Conservation (phyloP, 2,888 invertebrate genomes). For the Pristionchus exspectatus region DNA sequence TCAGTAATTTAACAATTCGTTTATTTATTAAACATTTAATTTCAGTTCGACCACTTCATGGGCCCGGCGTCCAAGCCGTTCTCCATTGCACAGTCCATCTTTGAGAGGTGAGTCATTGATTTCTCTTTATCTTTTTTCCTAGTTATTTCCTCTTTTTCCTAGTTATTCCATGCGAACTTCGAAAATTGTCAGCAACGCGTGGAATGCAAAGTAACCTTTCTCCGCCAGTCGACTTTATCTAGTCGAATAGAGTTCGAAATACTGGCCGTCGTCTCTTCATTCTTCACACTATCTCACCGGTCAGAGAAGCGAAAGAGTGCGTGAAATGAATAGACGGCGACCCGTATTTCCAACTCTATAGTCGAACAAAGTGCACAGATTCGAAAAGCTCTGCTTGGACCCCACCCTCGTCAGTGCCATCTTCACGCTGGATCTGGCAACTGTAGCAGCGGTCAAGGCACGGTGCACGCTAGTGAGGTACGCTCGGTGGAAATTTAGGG, state of each 20-base stretch:
- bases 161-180: neutral
- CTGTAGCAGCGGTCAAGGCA: neutral
- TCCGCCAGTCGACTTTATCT: too few relatives aligned
- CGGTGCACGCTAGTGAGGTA: conserved; percentile 35
- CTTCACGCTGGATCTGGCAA: conserved; percentile 36
- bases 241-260: too few relatives aligned
- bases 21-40: neutral
- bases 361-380: too few relatives aligned
- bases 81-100: neutral
- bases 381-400: neutral
- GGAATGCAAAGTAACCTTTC: neutral
- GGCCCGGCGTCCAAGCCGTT: neutral
- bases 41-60: conserved; percentile 45
- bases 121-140: neutral
- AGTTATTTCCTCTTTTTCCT: neutral
- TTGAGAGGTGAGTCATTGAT: conserved; percentile 13
- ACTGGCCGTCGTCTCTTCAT: too few relatives aligned
- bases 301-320: too few relatives aligned
- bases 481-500: too few relatives aligned
- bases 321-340: too few relatives aligned
- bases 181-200: neutral
- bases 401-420: conserved; percentile 3
- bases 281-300: too few relatives aligned
- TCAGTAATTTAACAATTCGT: neutral
- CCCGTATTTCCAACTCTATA: too few relatives aligned